phyloP scores from a whole-genome alignment of 2,888 invertebrate genomes.

The Drosophila engyochracea region DNA sequence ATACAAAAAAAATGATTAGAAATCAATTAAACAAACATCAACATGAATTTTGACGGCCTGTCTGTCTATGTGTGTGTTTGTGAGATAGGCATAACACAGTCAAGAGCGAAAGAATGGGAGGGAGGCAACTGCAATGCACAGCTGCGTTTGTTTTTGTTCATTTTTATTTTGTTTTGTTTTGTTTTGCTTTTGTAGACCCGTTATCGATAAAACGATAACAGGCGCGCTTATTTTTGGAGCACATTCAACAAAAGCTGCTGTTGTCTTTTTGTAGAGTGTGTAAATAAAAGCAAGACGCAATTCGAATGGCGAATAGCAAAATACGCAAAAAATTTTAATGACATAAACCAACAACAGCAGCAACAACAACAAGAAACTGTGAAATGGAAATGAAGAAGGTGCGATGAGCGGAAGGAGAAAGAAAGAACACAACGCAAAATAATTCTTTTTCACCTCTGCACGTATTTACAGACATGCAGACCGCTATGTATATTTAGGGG shows the following conservation, averaged over 20 bases:
- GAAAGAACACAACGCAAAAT: conserved; percentile 10
- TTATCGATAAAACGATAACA: conserved; percentile 76
- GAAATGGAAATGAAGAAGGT: conserved; percentile 41
- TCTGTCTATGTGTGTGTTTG: not conserved
- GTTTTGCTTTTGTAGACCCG: conserved; percentile 48
- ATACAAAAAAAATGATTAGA: conserved; percentile 63
- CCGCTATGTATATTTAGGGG: not conserved
- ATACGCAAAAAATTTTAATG: conserved; percentile 47
- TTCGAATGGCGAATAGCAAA: conserved; percentile 55
- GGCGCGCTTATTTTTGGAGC: conserved; percentile 69
- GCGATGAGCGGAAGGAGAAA: conserved; percentile 10
- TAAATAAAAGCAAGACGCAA: conserved; percentile 70
- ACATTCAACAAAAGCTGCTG: conserved; percentile 21
- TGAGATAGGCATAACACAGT: conserved; percentile 4
- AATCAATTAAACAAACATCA: conserved; percentile 78
- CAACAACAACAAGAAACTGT: conserved; percentile 17
- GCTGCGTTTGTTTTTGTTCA: conserved; percentile 21
- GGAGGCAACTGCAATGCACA: conserved; percentile 15
- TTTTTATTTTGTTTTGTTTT: conserved; percentile 35
- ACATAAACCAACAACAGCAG: conserved; percentile 26
- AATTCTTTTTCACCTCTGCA: not conserved
- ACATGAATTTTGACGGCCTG: conserved; percentile 37
- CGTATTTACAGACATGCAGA: conserved; percentile 9
- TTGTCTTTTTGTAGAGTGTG: conserved; percentile 49
- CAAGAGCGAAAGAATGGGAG: conserved; percentile 1